phyloP scores from a whole-genome alignment of 2,797 vertebrate genomes.

The Alcedo atthis region DNA sequence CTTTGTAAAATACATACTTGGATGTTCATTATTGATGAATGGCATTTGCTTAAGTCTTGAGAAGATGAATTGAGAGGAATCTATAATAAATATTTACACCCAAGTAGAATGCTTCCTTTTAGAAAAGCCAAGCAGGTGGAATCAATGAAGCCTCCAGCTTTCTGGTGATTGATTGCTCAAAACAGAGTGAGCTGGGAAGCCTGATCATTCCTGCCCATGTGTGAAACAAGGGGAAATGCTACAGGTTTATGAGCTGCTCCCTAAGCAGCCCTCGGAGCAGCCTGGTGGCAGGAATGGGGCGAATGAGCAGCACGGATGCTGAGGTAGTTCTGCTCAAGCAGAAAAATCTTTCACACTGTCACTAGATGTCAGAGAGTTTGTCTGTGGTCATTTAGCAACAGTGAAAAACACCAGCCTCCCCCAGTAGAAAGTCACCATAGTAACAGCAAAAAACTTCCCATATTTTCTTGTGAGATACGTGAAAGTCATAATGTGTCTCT shows the following conservation, averaged over 20 bases:
- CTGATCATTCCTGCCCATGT: not conserved
- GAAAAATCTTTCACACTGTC: not conserved
- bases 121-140: not conserved
- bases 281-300: slow-evolving; percentile 34
- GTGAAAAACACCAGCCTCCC: not conserved
- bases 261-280: slow-evolving; percentile 3
- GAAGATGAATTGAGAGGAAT: not conserved
- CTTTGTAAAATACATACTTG: not conserved
- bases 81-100: not conserved
- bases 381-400: not conserved
- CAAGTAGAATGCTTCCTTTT: not conserved
- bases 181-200: not conserved
- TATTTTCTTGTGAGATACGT: not conserved
- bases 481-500: not conserved
- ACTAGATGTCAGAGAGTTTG: not conserved
- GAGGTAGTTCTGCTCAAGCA: not conserved
- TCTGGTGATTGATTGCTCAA: not conserved
- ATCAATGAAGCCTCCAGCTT: not conserved
- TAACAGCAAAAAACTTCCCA: not conserved
- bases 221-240: not conserved
- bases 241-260: not conserved
- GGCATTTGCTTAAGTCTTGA: not conserved
- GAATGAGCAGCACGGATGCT: not conserved
- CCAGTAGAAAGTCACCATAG: not conserved
- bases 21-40: not conserved